Base-by-base conservation (phyloP, 30 jellyfish, hydroid and myxozoan species). In the Chrysaora quinquecirrha region DNA sequence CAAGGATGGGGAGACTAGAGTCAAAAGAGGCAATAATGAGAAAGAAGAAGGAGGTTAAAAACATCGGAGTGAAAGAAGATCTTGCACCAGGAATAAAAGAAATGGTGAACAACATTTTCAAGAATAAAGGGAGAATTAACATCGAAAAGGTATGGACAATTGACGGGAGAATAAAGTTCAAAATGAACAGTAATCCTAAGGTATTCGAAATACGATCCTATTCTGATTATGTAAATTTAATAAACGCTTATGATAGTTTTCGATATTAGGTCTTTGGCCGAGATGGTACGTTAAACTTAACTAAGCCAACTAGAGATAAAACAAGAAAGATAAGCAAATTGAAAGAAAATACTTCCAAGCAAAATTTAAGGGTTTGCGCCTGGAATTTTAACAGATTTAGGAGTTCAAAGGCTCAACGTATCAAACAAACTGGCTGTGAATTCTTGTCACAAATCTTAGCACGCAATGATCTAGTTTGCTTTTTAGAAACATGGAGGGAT, bases 81-180 rank as follows among this genome's bases (percentile, higher is more conserved):
- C 46, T 70, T n/a, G 82, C 68, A 16, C 82, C 82, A 28, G 82
- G 82, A 16, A 32, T 70, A 2, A 32, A 32, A 46, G n/a, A 30
- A 22, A 35, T 70, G 7, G 33, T 70, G 33, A n/a, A 70, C 29
- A 33, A 70, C 47, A 31, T 70, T 1, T 6, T n/a, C 35, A 10
- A 38, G n/a, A 70, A 70, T 46, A 48, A 71, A 11, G 7, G 71
- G 50, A 19, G 12, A 16, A n/a, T 72, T 0, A 38, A 72, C 27
- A 1, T 72, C 48, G 46, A 72, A 34, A 72, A 48, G 10, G 84
- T 72, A 38, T 38, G 84, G 84, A 72, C 84, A 1, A 72, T 72
- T 22, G 84, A 72, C 46, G 72, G 84, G 9, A 43, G 56, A 72
- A 72, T 43, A 3, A 72, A 72, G 50, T 47, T 43, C 20, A 1